A percentile compares a stretch with the other conserved stretches of the same genome.
Evolutionary conservation across 1,140 invertebrate genomes (phyloP).

Genomic region (Meloidogyne exigua): DNA sequence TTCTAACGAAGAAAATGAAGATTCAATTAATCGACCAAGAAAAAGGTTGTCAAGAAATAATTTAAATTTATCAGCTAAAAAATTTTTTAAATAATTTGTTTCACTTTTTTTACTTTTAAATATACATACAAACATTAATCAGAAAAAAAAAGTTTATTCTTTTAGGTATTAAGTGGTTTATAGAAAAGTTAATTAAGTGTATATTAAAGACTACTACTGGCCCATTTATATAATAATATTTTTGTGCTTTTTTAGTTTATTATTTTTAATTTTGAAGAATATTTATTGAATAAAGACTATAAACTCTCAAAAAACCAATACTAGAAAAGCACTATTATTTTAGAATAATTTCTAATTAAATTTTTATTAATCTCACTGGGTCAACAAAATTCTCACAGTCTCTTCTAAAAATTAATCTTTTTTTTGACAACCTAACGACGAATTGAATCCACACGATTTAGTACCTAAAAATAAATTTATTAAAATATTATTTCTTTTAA

Average conservation of each 20-base stretch:
- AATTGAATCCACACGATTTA: slow-evolving; percentile 10
- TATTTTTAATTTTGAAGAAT: no score
- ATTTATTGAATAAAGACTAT: no score
- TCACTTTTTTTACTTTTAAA: background rate
- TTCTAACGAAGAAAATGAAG: background rate
- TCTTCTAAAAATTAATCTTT: background rate
- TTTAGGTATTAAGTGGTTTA: background rate
- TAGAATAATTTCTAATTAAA: no score
- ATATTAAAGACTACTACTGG: background rate
- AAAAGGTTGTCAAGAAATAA: background rate
- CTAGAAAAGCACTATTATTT: no score
- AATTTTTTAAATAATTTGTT: slow-evolving; percentile 25
- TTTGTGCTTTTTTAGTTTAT: no score
- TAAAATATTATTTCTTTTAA: background rate
- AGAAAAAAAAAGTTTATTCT: no score
- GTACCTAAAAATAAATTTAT: background rate
- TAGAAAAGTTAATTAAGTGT: background rate
- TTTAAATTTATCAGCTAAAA: slow-evolving; percentile 2
- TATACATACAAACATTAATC: no score
- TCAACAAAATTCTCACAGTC: no score
- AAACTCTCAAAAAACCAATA: no score
- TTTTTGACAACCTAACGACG: background rate
- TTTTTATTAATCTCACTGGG: no score
- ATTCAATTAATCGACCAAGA: background rate
- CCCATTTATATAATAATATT: background rate